Percentiles rank a stretch among this genome's conserved stretches.
Conservation (phyloP, 2,888 invertebrate species). For the Diplolepis rosae region DNA sequence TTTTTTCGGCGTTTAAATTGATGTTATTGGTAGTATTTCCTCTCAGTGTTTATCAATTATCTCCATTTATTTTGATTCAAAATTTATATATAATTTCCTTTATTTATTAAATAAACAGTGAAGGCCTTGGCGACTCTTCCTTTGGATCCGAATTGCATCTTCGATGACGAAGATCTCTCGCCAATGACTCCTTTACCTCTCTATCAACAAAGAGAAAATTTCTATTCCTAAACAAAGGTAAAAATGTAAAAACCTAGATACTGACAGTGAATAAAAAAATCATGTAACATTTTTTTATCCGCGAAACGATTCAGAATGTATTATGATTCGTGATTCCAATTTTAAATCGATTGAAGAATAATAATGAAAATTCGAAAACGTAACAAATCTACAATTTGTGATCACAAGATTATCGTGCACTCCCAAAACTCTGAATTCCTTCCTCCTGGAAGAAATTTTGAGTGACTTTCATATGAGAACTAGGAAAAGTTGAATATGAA, state of each 20-base stretch:
- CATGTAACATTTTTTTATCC: background rate
- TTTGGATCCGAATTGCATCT: conserved; percentile 75
- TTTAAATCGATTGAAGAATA: background rate
- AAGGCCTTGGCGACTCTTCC: conserved; percentile 87
- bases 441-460: background rate
- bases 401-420: conserved; percentile 16
- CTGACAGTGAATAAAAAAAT: background rate
- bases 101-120: conserved; percentile 74
- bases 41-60: background rate
- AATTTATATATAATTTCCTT: conserved; percentile 30
- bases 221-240: conserved; percentile 75
- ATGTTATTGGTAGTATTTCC: conserved; percentile 55
- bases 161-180: conserved; percentile 83
- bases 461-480: background rate
- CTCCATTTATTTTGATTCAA: background rate
- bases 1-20: conserved; percentile 58
- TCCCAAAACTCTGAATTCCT: background rate
- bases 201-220: conserved; percentile 91
- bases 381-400: background rate
- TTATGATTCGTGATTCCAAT: no score
- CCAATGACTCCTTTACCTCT: conserved; percentile 87
- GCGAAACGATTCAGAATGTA: background rate
- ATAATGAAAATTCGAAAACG: no score
- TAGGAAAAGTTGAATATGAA: background rate
- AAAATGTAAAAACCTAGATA: background rate